Percentiles rank a stretch among this genome's conserved stretches.
Evolutionary conservation across 2,797 vertebrate species (phyloP).

Genomic region (Threskiornis aethiopicus): DNA sequence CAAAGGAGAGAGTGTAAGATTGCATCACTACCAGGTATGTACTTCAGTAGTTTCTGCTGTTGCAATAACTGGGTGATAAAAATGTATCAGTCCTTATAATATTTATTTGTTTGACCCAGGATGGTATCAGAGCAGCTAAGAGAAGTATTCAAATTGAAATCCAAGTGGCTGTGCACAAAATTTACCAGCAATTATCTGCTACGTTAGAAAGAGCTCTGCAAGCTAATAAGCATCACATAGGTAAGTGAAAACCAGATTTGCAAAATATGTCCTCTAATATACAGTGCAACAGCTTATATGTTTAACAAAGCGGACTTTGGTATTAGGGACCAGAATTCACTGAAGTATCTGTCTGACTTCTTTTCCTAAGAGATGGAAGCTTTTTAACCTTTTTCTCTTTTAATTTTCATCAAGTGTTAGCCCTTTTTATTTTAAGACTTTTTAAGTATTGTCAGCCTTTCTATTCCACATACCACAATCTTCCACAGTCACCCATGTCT

Average conservation of each 20-base stretch:
- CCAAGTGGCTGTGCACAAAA: slow-evolving; percentile 95
- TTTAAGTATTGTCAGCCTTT: neutral
- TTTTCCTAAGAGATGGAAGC: neutral
- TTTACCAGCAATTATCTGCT: slow-evolving; percentile 96
- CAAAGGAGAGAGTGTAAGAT: slow-evolving; percentile 92
- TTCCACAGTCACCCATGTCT: neutral
- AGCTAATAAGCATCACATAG: slow-evolving; percentile 96
- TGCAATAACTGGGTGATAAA: slow-evolving; percentile 1
- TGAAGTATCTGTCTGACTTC: neutral
- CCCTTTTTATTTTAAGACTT: neutral
- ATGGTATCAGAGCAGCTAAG: slow-evolving; percentile 93
- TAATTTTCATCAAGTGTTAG: neutral
- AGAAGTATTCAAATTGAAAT: slow-evolving; percentile 93
- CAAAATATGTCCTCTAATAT: neutral
- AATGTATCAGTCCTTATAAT: neutral
- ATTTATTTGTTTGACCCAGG: slow-evolving; percentile 75
- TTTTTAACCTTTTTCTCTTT: neutral
- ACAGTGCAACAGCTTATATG: neutral
- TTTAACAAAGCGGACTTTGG: neutral
- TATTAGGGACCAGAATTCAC: neutral
- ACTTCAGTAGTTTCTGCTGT: neutral
- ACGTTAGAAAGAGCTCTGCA: slow-evolving; percentile 94
- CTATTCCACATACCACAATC: neutral
- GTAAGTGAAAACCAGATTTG: slow-evolving; percentile 72
- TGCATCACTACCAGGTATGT: slow-evolving; percentile 95